Evolutionary conservation across 2,888 invertebrate species (phyloP).

Genomic region (Autographa gamma): DNA sequence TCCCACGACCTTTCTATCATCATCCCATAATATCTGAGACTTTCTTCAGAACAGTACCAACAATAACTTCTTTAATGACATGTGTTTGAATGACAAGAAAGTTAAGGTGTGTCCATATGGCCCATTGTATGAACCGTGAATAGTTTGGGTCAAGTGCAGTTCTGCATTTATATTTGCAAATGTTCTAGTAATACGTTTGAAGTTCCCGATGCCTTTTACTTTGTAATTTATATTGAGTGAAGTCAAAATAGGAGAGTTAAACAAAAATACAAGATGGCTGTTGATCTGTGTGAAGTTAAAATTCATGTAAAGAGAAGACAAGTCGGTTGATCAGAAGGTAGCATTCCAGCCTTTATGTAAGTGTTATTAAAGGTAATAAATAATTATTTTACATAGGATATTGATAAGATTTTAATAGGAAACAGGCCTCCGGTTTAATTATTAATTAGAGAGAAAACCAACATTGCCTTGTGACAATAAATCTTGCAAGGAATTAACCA

Average conservation of each 20-base stretch:
- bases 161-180: background rate
- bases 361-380: background rate
- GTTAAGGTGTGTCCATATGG: slow-evolving; percentile 24
- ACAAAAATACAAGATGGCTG: background rate
- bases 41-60: slow-evolving; percentile 13
- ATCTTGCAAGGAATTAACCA: slow-evolving; percentile 36
- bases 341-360: background rate
- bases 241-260: background rate
- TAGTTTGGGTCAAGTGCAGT: slow-evolving; percentile 33
- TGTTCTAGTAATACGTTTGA: background rate
- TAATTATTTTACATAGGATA: background rate
- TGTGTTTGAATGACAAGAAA: slow-evolving; percentile 34
- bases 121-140: slow-evolving; percentile 27
- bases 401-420: slow-evolving; percentile 19
- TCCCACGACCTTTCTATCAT: slow-evolving; percentile 8
- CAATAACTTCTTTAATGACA: slow-evolving; percentile 33
- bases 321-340: no score
- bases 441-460: slow-evolving; percentile 39
- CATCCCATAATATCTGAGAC: slow-evolving; percentile 4
- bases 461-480: slow-evolving; percentile 23
- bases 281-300: no score
- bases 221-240: background rate
- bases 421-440: slow-evolving; percentile 15
- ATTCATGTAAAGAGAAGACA: no score
- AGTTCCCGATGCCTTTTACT: background rate